phyloP scores from a whole-genome alignment of 2,888 invertebrate species.

The Orgyia antiqua region DNA sequence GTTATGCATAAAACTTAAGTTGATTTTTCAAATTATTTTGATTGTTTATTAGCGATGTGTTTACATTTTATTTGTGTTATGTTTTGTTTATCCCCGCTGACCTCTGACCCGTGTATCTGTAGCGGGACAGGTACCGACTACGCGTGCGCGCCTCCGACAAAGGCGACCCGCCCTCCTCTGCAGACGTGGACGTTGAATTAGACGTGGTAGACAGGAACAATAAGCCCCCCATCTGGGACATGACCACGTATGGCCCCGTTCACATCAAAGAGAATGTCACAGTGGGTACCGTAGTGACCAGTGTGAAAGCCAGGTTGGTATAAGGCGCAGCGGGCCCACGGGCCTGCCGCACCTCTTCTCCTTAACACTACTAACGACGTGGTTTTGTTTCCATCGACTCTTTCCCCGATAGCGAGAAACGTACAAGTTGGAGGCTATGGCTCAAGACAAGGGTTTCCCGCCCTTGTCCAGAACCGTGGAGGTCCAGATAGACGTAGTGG shows the following conservation, averaged over 20 bases:
- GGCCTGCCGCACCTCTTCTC: conserved; percentile 71
- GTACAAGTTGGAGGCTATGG: conserved; percentile 98
- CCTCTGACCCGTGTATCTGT: conserved; percentile 86
- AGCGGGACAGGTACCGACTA: conserved; percentile 98
- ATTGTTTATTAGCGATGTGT: conserved; percentile 73
- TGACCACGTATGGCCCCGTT: conserved; percentile 96
- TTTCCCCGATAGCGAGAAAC: conserved; percentile 92
- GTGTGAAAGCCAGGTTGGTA: conserved; percentile 99
- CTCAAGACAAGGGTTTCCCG: conserved; percentile 98
- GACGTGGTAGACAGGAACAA: conserved; percentile 99
- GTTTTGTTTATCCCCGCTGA: conserved; percentile 82
- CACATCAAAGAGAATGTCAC: conserved; percentile 99
- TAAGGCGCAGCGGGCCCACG: conserved; percentile 75
- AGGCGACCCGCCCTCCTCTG: conserved; percentile 93
- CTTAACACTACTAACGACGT: conserved; percentile 82
- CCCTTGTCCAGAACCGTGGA: conserved; percentile 97
- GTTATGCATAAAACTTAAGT: conserved; percentile 40
- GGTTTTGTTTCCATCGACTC: conserved; percentile 82
- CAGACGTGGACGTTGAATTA: conserved; percentile 98
- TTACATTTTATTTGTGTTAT: conserved; percentile 77
- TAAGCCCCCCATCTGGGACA: conserved; percentile 98
- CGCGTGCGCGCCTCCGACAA: conserved; percentile 97
- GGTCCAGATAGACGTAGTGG: conserved; percentile 99
- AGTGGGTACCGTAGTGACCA: conserved; percentile 98
- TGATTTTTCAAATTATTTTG: conserved; percentile 61